Evolutionary conservation across 2,888 invertebrate species (phyloP).

Genomic region (Orthosia gracilis): DNA sequence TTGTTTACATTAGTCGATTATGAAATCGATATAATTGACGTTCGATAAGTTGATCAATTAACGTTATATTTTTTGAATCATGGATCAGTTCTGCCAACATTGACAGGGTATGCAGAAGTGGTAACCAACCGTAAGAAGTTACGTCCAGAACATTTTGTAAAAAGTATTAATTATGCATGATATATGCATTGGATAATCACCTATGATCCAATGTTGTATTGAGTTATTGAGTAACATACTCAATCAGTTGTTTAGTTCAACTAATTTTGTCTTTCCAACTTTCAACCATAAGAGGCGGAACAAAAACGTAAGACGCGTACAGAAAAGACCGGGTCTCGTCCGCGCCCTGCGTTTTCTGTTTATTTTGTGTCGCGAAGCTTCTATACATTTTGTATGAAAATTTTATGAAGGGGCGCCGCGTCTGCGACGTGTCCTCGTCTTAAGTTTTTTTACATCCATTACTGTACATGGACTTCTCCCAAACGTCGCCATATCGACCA

Average conservation of each 20-base stretch:
- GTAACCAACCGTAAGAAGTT: constrained; percentile 28
- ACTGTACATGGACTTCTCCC: not conserved
- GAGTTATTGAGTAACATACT: constrained; percentile 7
- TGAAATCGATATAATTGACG: constrained; percentile 37
- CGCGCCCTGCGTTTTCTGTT: no score
- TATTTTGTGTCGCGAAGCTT: no score
- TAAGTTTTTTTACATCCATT: no score
- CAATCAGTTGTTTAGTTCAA: not conserved
- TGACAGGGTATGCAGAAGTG: constrained; percentile 9
- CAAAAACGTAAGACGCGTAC: no score
- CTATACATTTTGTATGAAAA: no score
- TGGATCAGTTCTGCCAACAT: constrained; percentile 21
- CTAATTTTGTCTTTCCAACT: not conserved
- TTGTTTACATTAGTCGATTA: constrained; percentile 46
- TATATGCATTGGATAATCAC: constrained; percentile 19
- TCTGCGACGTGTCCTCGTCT: no score
- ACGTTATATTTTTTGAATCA: constrained; percentile 16
- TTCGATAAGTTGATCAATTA: constrained; percentile 36
- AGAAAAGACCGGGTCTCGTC: no score
- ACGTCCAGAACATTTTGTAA: constrained; percentile 21
- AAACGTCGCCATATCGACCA: no score
- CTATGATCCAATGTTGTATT: constrained; percentile 29
- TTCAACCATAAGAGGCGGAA: not conserved
- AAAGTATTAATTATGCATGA: constrained; percentile 7
- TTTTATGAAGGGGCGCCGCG: no score